Evolutionary conservation across 2,113 vertebrate genomes (phyloP), one percentile per base, ranked within the genome.

Genomic region (Sander lucioperca): DNA sequence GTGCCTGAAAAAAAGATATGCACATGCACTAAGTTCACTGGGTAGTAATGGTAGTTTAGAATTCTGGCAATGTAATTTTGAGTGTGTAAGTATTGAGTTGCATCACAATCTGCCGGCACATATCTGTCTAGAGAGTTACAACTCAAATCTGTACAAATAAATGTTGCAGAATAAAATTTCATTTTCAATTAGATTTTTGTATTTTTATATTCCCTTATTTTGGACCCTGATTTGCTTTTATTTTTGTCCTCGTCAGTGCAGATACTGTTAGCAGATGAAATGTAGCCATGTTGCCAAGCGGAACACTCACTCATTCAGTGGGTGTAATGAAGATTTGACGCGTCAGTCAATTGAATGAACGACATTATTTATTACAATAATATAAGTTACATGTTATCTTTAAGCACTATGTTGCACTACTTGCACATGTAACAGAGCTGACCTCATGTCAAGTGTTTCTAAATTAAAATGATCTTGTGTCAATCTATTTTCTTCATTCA

Each of bases 301-400:
- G 9, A 66, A 45, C 39, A 53, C 30, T 65, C 5, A 36, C 50
- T 58, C 18, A 72, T n/a, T n/a, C n/a, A n/a, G 12, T 14, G 48
- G 69, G 64, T 86, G 65, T 82, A 12, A 84, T 86, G 67, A 90
- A 84, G 48, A 54, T 64, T 64, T 75, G 45, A 67, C 0, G 18
- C 48, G 5, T 58, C 36, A 58, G 48, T 79, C 9, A 16, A 3
- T 65, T 12, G 1, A 25, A 43, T 61, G 53, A 79, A 9, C 27
- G 13, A 70, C 14, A 3, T 75, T 79, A 75, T 77, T 69, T 67
- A 58, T 62, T 14, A 4, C 18, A 36, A 19, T n/a, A 5, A 33
- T 9, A 14, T 30, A 12, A 18, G 15, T 27, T 30, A 5, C 11
- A n/a, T 53, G 62, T 57, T 6, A 10, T 2, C 4, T 30, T 61